These are phyloP conservation scores for Drosophila mettleri DNA, from an alignment of 2,888 invertebrate species.

Conservation along the genomic window DNA sequence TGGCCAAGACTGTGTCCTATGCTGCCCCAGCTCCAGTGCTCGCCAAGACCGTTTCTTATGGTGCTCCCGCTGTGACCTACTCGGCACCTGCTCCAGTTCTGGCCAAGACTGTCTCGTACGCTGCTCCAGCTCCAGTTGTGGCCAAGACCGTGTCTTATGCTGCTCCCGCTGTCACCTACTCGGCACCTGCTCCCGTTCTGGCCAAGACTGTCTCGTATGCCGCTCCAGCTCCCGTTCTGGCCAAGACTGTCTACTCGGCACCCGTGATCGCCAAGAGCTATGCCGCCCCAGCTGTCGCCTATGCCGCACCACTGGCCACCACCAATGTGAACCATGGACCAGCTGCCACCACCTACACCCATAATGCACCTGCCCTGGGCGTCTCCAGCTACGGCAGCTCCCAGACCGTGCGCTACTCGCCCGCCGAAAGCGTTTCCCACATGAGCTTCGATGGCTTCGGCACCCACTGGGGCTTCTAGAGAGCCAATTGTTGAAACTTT, in stretches of 20 bases:
- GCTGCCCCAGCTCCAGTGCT: constrained; percentile 63
- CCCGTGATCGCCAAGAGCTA: constrained; percentile 30
- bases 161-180: constrained; percentile 56
- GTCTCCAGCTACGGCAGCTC: constrained; percentile 81
- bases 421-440: constrained; percentile 88
- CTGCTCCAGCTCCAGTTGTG: constrained; percentile 57
- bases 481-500: constrained; percentile 38
- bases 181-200: constrained; percentile 50
- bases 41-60: constrained; percentile 59
- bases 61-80: constrained; percentile 49
- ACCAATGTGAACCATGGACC: constrained; percentile 74
- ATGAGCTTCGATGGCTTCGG: constrained; percentile 88
- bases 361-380: constrained; percentile 83
- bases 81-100: constrained; percentile 69
- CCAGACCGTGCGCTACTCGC: constrained; percentile 85
- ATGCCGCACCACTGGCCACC: constrained; percentile 70
- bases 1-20: constrained; percentile 63
- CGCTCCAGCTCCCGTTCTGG: constrained; percentile 76
- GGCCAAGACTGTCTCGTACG: constrained; percentile 58
- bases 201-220: constrained; percentile 60
- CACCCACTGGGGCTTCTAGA: constrained; percentile 89
- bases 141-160: constrained; percentile 28
- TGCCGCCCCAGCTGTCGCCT: constrained; percentile 65
- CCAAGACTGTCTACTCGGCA: constrained; percentile 65
- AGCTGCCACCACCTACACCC: constrained; percentile 79